Base-by-base conservation (phyloP, 2,888 invertebrate species). In the Pristionchus entomophagus region DNA sequence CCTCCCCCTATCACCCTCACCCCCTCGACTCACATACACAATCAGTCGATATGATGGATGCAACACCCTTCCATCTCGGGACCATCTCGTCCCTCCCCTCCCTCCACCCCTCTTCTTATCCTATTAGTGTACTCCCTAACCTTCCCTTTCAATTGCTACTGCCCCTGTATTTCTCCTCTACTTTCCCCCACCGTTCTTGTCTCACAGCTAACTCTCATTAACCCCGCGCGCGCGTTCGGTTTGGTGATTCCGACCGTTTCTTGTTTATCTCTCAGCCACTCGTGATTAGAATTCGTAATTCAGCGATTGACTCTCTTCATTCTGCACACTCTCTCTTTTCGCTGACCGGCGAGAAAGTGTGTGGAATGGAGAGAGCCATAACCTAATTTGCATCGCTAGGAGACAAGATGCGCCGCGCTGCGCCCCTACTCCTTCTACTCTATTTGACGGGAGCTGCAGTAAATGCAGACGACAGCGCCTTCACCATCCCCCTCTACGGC, bases 401-500 rank as follows among this genome's bases (percentile, higher is more conserved):
- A 4, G 29, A 4, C 17, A 22, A 0, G 35, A 65, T 65, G 65
- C 35, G 65, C 22, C 2, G 65, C 19, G 19, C 35, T 3, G 5
- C 41, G 5, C 59, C 19, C 6, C 38, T 26, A 2, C 51, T 80
- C 8, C 78, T 80, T 29, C 78, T 80, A 8, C 32, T 80, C 32
- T 49, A 22, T 22, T 32, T 35, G 32, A 32, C 32, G 26, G 32
- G 10, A 29, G 32, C 22, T 17, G 65, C n/a, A 19, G 41, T 22
- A 0, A 12, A 29, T n/a, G 17, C 56, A 4, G 85, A 45, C 3
- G 85, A 85, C 1, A 38, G n/a, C 32, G 32, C 77, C 0, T 77
- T 77, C 29, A 51, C 73, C 6, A 77, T 85, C 38, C 85, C 85
- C 1, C 81, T 91, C 17, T 90, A 89, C 73, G 91, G 91, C 22